phyloP scores from a whole-genome alignment of 2,113 vertebrate genomes.

The Strigops habroptila region DNA sequence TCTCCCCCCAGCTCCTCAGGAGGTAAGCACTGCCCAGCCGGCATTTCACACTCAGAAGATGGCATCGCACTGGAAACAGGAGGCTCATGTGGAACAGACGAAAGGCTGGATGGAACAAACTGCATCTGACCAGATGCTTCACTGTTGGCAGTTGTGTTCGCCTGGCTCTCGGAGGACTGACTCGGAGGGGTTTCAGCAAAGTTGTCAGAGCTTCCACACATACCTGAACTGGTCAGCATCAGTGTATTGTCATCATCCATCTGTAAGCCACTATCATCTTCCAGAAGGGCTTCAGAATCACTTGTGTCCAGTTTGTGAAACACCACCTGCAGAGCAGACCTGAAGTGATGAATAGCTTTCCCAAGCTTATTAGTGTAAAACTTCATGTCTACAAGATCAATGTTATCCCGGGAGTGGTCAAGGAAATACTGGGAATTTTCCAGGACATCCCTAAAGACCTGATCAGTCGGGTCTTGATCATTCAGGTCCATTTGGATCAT shows the following conservation, averaged over 20 bases:
- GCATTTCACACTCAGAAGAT: constrained; percentile 12
- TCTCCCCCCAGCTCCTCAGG: not conserved
- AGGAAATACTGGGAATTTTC: constrained; percentile 75
- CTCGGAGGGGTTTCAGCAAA: constrained; percentile 74
- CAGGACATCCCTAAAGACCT: constrained; percentile 76
- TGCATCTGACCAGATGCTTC: constrained; percentile 36
- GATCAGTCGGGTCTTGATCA: constrained; percentile 74
- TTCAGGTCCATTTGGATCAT: constrained; percentile 80
- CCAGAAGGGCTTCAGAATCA: constrained; percentile 71
- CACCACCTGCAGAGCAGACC: constrained; percentile 85
- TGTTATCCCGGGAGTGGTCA: constrained; percentile 64
- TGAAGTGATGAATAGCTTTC: constrained; percentile 84
- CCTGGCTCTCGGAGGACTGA: constrained; percentile 72
- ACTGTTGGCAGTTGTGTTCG: constrained; percentile 44
- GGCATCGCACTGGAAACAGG: constrained; percentile 11
- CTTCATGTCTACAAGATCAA: constrained; percentile 73
- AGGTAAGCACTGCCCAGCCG: not conserved
- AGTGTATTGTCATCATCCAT: constrained; percentile 64
- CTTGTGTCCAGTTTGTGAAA: constrained; percentile 84
- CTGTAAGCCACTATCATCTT: constrained; percentile 70
- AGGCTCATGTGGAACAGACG: constrained; percentile 39
- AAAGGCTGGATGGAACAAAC: constrained; percentile 36
- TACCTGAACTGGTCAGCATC: constrained; percentile 60
- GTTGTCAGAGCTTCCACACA: constrained; percentile 65
- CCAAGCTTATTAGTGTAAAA: constrained; percentile 84